Evolutionary conservation across 2,888 invertebrate genomes (phyloP).

Genomic region (Aphidius colemani): DNA sequence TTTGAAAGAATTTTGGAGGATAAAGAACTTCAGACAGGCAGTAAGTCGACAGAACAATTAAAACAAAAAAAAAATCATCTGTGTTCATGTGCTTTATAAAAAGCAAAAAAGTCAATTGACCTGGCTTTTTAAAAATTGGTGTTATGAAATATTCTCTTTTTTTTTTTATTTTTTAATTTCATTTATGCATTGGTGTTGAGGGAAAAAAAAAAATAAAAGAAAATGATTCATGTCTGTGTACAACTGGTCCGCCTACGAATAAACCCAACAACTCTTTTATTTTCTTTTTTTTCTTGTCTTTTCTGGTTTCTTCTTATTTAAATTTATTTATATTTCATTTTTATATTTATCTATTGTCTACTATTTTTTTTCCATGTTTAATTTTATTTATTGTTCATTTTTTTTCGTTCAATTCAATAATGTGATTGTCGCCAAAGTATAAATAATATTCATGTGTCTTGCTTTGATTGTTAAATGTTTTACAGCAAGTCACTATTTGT

Average conservation of each 20-base stretch:
- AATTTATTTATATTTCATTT: not conserved
- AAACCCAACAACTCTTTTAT: slow-evolving; percentile 1
- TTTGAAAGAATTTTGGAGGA: slow-evolving; percentile 48
- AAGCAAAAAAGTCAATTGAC: too few species aligned
- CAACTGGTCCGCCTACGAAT: slow-evolving; percentile 14
- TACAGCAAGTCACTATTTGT: not conserved
- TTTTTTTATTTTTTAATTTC: not conserved
- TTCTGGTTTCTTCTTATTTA: not conserved
- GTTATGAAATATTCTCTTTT: slow-evolving; percentile 1
- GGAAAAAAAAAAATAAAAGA: not conserved
- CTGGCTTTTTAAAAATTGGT: not conserved
- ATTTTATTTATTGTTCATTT: not conserved
- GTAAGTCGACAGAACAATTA: slow-evolving; percentile 41
- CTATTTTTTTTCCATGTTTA: not conserved
- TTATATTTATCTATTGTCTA: slow-evolving; percentile 3
- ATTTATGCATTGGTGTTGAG: not conserved
- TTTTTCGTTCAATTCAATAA: slow-evolving; percentile 1
- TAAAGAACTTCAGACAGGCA: slow-evolving; percentile 35
- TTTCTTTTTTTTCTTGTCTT: slow-evolving; percentile 4
- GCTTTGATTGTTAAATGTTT: not conserved
- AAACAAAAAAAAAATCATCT: not conserved
- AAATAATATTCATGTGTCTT: too few species aligned
- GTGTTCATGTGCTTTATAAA: slow-evolving; percentile 1
- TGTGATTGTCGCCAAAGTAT: not conserved
- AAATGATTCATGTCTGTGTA: slow-evolving; percentile 6